Percentiles rank a stretch among this genome's conserved stretches.
These are phyloP conservation scores for Reinhardtius hippoglossoides DNA, from an alignment of 2,113 vertebrate genomes.

Conservation along the genomic window DNA sequence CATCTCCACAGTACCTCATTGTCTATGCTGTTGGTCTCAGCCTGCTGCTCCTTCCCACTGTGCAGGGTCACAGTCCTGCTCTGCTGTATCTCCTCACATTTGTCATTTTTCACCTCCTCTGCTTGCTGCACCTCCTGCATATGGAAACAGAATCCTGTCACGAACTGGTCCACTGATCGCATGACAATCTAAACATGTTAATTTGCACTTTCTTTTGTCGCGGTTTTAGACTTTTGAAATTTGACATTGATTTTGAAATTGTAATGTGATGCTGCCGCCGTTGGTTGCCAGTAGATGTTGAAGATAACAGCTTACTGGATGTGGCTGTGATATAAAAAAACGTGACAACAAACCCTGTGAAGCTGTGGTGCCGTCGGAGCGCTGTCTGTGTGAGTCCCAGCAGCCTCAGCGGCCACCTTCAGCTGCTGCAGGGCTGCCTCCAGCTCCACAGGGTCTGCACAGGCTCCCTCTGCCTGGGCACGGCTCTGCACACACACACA, in stretches of 20 bases:
- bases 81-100: constrained; percentile 17
- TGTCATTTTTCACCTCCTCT: constrained; percentile 33
- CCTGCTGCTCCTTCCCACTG: neutral
- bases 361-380: constrained; percentile 5
- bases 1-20: constrained; percentile 34
- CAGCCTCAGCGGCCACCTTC: constrained; percentile 35
- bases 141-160: neutral
- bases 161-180: neutral
- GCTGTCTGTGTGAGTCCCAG: constrained; percentile 8
- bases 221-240: no score
- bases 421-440: constrained; percentile 74
- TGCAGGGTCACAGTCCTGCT: neutral
- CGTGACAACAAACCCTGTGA: neutral
- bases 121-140: constrained; percentile 36
- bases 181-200: no score
- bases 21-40: constrained; percentile 23
- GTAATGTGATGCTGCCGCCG: neutral
- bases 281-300: neutral
- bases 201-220: no score
- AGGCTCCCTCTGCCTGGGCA: constrained; percentile 76
- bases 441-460: constrained; percentile 76
- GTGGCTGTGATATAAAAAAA: neutral
- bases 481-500: constrained; percentile 63
- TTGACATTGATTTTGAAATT: neutral
- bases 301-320: neutral